A percentile compares a stretch with the other conserved stretches of the same genome.
phyloP scores from a whole-genome alignment of 2,888 invertebrate genomes.

The Elgonia sp. region DNA sequence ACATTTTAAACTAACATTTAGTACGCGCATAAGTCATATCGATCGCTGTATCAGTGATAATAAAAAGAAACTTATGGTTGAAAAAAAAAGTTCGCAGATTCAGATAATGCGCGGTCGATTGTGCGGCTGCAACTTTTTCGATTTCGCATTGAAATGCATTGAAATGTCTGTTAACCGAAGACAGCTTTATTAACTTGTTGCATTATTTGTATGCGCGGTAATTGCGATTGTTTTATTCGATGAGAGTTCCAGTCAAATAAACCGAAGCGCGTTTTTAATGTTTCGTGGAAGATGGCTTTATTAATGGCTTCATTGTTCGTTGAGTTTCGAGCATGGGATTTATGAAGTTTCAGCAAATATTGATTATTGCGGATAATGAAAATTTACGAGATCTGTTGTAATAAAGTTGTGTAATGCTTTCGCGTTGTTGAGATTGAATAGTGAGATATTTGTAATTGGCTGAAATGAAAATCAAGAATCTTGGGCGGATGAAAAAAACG shows the following conservation, averaged over 20 bases:
- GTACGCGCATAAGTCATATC: slow-evolving; percentile 73
- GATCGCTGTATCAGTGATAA: slow-evolving; percentile 67
- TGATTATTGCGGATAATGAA: slow-evolving; percentile 43
- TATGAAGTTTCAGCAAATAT: slow-evolving; percentile 10
- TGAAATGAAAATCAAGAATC: slow-evolving; percentile 2
- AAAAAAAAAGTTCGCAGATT: slow-evolving; percentile 12
- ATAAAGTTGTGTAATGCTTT: slow-evolving; percentile 9
- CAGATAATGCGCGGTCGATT: slow-evolving; percentile 31
- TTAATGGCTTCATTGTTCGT: slow-evolving; percentile 56
- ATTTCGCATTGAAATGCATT: slow-evolving; percentile 27
- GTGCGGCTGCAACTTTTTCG: slow-evolving; percentile 30
- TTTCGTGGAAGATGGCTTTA: slow-evolving; percentile 40
- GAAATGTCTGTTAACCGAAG: slow-evolving; percentile 46
- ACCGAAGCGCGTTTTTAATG: background rate
- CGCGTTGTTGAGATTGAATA: background rate
- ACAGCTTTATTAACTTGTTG: slow-evolving; percentile 64
- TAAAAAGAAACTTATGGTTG: slow-evolving; percentile 59
- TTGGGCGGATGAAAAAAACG: no score
- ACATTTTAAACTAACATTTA: slow-evolving; percentile 75
- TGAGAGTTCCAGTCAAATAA: background rate
- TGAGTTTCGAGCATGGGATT: background rate
- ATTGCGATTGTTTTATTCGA: slow-evolving; percentile 58
- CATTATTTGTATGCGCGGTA: slow-evolving; percentile 28
- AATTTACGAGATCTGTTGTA: slow-evolving; percentile 3
- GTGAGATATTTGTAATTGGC: slow-evolving; percentile 20